Conservation (phyloP, 2,113 vertebrate genomes). For the Pholis gunnellus region DNA sequence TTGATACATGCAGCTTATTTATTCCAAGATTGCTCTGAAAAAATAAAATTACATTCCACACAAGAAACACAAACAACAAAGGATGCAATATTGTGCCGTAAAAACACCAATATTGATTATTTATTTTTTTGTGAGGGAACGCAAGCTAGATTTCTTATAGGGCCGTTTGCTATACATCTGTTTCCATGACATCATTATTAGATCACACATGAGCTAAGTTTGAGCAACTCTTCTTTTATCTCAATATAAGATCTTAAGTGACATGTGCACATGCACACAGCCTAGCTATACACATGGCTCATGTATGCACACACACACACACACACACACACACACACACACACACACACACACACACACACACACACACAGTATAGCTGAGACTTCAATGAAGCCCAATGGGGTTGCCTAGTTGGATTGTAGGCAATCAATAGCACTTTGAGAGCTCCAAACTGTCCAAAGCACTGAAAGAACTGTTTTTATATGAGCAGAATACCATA, state of each 20-base stretch:
- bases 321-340: neutral
- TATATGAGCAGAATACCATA: constrained; percentile 38
- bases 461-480: constrained; percentile 42
- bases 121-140: neutral
- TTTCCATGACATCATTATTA: neutral
- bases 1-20: neutral
- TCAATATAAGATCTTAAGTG: neutral
- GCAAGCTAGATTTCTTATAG: constrained; percentile 17
- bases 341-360: constrained; percentile 10
- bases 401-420: constrained; percentile 38
- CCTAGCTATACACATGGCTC: neutral
- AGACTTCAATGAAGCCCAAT: constrained; percentile 32
- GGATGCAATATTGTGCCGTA: constrained; percentile 18
- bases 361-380: constrained; percentile 17
- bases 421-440: constrained; percentile 63
- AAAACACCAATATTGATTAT: constrained; percentile 34
- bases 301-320: constrained; percentile 18
- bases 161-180: neutral
- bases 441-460: constrained; percentile 63
- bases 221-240: constrained; percentile 7
- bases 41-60: neutral
- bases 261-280: neutral
- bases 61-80: constrained; percentile 8
- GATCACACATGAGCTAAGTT: neutral
- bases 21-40: neutral